Evolutionary conservation across 2,797 vertebrate genomes (phyloP), one percentile per base, ranked within the genome.

Genomic region (Nannoperca australis): DNA sequence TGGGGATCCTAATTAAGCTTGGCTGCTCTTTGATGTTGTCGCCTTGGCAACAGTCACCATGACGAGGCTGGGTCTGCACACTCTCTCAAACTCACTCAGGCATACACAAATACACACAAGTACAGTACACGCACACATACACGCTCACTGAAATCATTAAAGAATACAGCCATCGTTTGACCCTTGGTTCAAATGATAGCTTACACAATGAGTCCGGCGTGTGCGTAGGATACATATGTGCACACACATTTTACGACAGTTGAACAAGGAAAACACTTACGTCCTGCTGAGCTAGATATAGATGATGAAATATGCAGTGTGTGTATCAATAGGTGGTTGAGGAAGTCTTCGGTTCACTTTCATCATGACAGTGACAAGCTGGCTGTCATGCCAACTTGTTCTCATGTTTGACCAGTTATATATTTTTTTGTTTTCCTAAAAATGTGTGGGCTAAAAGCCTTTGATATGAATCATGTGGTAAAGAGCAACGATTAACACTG

Each of bases 21-120:
- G 93, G 88, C 91, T 90, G 93, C 94, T 92, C 94, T 96, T 96
- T 94, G 92, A 97, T 88, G 92, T 93, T 88, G 96, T 98, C 95
- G 94, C 96, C 96, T 95, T 97, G 96, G 97, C 92, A 96, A 96
- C 95, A 95, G 95, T 96, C 95, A 94, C 95, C 95, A 95, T 95
- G 95, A 95, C 95, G 84, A 95, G 93, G 90, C 91, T 91, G 91
- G 93, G 90, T 93, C 93, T 94, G 94, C 93, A 91, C 92, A 89
- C 87, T 78, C 90, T 89, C 79, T 74, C 82, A 83, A 81, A 88
- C 88, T 88, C 88, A 58, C 81, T 82, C 88, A 90, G 83, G 84
- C 91, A 86, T 78, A 87, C 85, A 85, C 82, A 86, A 72, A 72
- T 72, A 84, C 86, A 83, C 88, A 87, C 78, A 76, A 75, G 65